phyloP scores from a whole-genome alignment of 1,140 invertebrate genomes.

The Aphelenchoides besseyi region DNA sequence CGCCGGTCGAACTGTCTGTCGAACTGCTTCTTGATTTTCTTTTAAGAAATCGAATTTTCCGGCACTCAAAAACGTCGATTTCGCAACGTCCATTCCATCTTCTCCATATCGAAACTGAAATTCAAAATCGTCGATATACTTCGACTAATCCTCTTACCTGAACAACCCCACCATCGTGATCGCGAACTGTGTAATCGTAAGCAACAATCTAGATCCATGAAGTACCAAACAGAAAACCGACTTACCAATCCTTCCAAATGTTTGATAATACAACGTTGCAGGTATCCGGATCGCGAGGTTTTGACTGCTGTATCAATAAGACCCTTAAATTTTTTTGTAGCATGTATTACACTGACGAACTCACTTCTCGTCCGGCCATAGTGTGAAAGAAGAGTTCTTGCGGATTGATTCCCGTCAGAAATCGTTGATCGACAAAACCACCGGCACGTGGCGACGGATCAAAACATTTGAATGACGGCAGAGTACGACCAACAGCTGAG shows the following conservation, averaged over 20 bases:
- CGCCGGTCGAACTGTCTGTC: background rate
- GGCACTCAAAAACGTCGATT: constrained; percentile 77
- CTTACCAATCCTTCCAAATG: constrained; percentile 87
- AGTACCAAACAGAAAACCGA: constrained; percentile 70
- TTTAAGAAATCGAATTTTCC: constrained; percentile 78
- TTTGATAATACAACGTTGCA: constrained; percentile 95
- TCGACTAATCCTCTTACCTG: constrained; percentile 67
- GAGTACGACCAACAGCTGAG: constrained; percentile 84
- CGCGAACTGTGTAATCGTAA: constrained; percentile 90
- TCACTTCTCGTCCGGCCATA: constrained; percentile 93
- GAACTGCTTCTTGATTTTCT: constrained; percentile 69
- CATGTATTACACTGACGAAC: constrained; percentile 18
- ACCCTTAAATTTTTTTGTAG: constrained; percentile 64
- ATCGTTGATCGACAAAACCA: constrained; percentile 89
- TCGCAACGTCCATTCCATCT: constrained; percentile 87
- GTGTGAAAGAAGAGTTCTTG: constrained; percentile 99
- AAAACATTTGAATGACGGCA: constrained; percentile 87
- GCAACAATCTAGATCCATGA: constrained; percentile 64
- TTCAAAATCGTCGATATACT: constrained; percentile 16
- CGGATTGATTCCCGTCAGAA: constrained; percentile 92
- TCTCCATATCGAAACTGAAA: constrained; percentile 86
- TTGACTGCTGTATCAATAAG: constrained; percentile 74
- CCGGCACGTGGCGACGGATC: constrained; percentile 86
- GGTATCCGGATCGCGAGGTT: constrained; percentile 92
- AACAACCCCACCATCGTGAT: constrained; percentile 87